Evolutionary conservation across 2,888 invertebrate species (phyloP).

Genomic region (Tachina lurida): DNA sequence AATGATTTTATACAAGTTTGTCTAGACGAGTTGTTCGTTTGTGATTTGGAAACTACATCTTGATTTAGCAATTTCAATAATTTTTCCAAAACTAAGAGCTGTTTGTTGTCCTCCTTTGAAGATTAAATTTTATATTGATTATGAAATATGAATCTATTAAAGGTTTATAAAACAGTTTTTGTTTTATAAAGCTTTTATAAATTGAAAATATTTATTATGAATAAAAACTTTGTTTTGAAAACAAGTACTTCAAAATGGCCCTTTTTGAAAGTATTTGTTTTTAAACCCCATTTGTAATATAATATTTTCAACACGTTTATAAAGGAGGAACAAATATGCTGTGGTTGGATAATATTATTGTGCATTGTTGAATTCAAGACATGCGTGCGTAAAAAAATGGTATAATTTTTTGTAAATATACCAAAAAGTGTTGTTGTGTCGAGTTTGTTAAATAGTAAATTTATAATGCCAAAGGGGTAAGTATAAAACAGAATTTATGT

Average conservation of each 20-base stretch:
- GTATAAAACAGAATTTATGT: background rate
- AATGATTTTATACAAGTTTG: too few relatives aligned
- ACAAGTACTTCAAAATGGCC: constrained; percentile 48
- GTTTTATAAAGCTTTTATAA: too few relatives aligned
- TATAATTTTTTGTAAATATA: constrained; percentile 12
- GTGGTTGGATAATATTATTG: background rate
- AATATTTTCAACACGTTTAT: background rate
- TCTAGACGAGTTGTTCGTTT: too few relatives aligned
- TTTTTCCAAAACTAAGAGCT: constrained; percentile 32
- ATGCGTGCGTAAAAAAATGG: background rate
- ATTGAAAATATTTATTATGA: too few relatives aligned
- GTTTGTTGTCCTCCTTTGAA: background rate
- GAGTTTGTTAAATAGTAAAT: background rate
- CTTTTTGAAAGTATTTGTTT: constrained; percentile 55
- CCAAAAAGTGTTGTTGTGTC: background rate
- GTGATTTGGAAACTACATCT: too few relatives aligned
- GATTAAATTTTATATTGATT: background rate
- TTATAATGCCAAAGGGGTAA: background rate
- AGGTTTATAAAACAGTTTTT: too few relatives aligned
- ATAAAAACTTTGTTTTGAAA: constrained; percentile 6
- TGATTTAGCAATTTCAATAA: constrained; percentile 4
- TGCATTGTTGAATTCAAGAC: constrained; percentile 34
- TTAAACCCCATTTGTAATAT: background rate
- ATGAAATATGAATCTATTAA: too few relatives aligned
- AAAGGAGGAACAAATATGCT: background rate